Base-by-base conservation (phyloP, 1,140 invertebrate genomes). In the Reticulitermes speratus region DNA sequence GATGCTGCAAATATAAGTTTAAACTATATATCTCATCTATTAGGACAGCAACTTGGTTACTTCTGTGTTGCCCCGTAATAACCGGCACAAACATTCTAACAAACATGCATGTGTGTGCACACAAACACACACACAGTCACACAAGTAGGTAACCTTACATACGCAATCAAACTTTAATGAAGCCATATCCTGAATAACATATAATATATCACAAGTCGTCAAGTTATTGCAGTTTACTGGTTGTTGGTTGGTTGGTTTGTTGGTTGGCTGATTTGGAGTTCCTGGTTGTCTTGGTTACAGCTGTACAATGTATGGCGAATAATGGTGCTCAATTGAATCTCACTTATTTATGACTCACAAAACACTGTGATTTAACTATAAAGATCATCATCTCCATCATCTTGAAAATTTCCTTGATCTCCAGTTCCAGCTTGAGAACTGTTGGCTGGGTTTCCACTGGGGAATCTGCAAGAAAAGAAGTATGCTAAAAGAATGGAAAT, bases 381-480 rank as follows among this genome's bases (percentile, higher is more conserved):
- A 89, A 99, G 94, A 93, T 99, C 97, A 92, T 98, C 97, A 90
- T 98, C 97, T 82, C 94, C 96, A 91, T 93, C 93, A 87, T 98
- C 97, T 88, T 96, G 95, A 91, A 95, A 96, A 93, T 96, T 96
- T 90, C 93, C 93, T 90, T 94, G 94, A 91, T 96, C 96, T 85
- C 94, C 94, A 89, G 95, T 95, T 87, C 93, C 94, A 89, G 94
- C 95, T 90, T 94, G 94, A 88, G 92, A 92, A 89, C 93, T 92
- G 32, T 89, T 93, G 89, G 88, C 87, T 86, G 92, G 91, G 88
- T 93, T 92, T 89, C 93, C 92, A 89, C 93, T 86, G 88, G 93
- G 95, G 92, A 95, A 94, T 93, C 94, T 94, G 92, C 87, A 90
- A 94, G 14, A 75, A 30, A 30, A 19, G 1, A 65, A 65, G 7